A percentile compares a stretch with the other conserved stretches of the same genome.
phyloP scores from a whole-genome alignment of 2,113 vertebrate genomes.

The Martes martes region DNA sequence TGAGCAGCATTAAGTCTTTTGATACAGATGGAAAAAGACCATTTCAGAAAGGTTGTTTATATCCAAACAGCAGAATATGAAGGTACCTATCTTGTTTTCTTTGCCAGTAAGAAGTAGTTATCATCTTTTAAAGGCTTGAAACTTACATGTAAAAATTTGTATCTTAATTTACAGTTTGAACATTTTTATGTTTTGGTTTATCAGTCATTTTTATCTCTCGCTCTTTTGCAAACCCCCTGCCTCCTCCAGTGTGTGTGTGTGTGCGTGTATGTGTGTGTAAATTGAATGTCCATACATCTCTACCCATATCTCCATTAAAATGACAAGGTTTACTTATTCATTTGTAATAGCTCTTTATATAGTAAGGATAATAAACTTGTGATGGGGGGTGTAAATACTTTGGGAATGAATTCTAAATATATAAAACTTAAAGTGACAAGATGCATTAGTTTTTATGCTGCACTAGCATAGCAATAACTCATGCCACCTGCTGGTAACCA shows the following conservation, averaged over 20 bases:
- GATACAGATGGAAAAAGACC: neutral
- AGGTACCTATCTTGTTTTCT: neutral
- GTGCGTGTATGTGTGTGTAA: neutral
- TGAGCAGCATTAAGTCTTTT: neutral
- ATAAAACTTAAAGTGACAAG: constrained; percentile 5
- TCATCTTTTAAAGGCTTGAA: neutral
- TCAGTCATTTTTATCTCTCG: neutral
- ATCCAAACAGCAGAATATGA: neutral
- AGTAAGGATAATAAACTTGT: neutral
- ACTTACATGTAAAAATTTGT: neutral
- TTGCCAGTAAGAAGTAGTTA: neutral
- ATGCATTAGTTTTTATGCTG: neutral
- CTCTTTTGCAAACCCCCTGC: neutral
- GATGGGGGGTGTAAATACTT: neutral
- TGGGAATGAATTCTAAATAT: constrained; percentile 3
- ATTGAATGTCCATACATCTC: neutral
- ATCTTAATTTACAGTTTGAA: neutral
- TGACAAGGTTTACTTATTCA: constrained; percentile 32
- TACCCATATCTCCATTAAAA: neutral
- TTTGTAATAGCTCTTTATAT: constrained; percentile 45
- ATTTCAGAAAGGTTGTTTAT: neutral
- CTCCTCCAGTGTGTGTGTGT: neutral
- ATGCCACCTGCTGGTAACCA: constrained; percentile 76
- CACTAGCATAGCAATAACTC: constrained; percentile 40
- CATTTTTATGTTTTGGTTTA: neutral